Evolutionary conservation across 2,888 invertebrate species (phyloP).

Genomic region (Alitta virens): DNA sequence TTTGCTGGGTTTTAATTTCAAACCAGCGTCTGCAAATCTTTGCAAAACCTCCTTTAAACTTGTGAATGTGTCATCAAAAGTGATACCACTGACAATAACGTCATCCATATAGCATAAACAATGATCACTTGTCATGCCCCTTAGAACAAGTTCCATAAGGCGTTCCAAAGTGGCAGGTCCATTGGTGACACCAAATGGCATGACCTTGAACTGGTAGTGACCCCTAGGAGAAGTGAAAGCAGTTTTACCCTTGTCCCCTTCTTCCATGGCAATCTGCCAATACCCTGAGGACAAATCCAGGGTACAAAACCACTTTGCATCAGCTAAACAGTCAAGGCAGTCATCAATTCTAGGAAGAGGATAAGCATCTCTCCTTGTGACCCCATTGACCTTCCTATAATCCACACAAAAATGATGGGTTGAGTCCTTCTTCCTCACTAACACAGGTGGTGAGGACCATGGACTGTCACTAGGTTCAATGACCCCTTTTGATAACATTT

Average conservation of each 20-base stretch:
- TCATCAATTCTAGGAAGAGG: constrained; percentile 24
- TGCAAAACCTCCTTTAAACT: too few species aligned
- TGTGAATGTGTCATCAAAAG: too few species aligned
- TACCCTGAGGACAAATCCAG: constrained; percentile 1
- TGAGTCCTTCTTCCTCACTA: constrained; percentile 25
- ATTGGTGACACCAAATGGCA: constrained; percentile 16
- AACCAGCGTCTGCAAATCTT: not conserved
- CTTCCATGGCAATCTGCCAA: not conserved
- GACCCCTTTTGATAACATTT: not conserved
- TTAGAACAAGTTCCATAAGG: constrained; percentile 11
- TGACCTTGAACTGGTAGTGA: constrained; percentile 7
- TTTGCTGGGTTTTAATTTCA: constrained; percentile 6
- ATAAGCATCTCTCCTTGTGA: constrained; percentile 25
- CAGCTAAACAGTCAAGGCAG: constrained; percentile 27
- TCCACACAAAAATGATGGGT: constrained; percentile 24
- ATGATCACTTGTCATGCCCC: not conserved
- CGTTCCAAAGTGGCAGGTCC: constrained; percentile 15
- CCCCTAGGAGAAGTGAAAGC: not conserved
- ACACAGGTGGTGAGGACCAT: constrained; percentile 14
- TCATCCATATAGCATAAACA: constrained; percentile 1
- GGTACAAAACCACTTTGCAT: constrained; percentile 26
- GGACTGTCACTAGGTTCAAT: constrained; percentile 2
- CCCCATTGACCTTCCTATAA: constrained; percentile 22
- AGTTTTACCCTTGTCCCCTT: not conserved
- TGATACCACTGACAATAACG: not conserved